Conservation (phyloP, 2,113 vertebrate species). For the Platycercus adscitus region DNA sequence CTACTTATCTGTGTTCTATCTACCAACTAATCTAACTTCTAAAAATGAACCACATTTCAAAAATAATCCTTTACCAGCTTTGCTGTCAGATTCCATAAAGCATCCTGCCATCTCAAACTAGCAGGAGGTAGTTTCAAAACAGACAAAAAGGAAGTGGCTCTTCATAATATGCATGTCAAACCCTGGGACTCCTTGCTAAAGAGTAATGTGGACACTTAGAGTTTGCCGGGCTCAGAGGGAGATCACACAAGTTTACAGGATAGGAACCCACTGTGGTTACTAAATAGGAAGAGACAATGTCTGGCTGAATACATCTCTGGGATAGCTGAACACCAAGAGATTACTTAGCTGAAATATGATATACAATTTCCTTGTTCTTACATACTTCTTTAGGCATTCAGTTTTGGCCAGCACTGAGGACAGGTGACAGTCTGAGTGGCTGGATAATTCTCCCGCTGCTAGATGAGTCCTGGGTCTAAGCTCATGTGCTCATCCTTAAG, state of each 20-base stretch:
- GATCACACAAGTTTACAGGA: background rate
- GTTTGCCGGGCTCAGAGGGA: background rate
- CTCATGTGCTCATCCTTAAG: background rate
- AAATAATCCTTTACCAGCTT: background rate
- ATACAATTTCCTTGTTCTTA: slow-evolving; percentile 23
- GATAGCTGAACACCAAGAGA: background rate
- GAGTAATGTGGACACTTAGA: fast-evolving
- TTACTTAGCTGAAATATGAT: background rate
- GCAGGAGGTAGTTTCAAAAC: background rate
- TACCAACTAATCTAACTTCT: background rate
- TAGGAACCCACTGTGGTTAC: background rate
- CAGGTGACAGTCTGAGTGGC: background rate
- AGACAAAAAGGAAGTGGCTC: background rate
- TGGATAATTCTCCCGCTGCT: background rate
- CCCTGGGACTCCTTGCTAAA: background rate
- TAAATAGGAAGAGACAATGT: background rate
- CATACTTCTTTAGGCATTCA: background rate
- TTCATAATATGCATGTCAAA: background rate
- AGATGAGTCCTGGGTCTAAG: background rate
- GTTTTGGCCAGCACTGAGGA: background rate
- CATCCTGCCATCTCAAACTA: background rate
- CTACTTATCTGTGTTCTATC: background rate
- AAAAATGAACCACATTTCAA: background rate
- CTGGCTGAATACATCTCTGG: background rate
- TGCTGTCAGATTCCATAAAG: background rate